Base-by-base conservation (phyloP, 2,797 vertebrate species). In the Scolopax bukidnonensis region DNA sequence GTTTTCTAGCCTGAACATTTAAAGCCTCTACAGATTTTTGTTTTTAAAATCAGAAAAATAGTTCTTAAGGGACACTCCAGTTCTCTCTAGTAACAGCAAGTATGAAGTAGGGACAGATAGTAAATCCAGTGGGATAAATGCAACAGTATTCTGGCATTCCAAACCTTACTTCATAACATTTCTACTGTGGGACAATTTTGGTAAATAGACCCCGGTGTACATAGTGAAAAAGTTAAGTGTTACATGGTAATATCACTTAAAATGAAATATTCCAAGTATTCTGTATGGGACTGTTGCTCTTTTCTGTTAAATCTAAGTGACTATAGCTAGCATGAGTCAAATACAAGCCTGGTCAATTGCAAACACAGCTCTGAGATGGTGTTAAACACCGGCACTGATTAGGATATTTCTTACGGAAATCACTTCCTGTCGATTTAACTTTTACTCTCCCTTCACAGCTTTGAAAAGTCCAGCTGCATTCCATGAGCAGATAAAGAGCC, bases 401-500 rank as follows among this genome's bases (percentile, higher is more conserved):
- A 38, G 54, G 33, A 13, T 82, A 27, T 51, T 90, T 89, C 33
- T 75, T 84, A 67, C 3, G 11, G 56, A 87, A 95, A 80, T 48
- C 36, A 48, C 4, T 96, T 95, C 64, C 81, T 95, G 70, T 85
- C n/a, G 4, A 2, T 83, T 84, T 97, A 97, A 97, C 75, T 43
- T 90, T 97, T 94, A 17, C 69, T 97, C 94, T 95, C 20, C 48
- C 95, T 97, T 94, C 83, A 96, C 98, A 99, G 99, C 99, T 88
- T 98, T 99, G 98, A 99, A 99, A 98, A 99, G 98, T 90, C 99
- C 99, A 84, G 99, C 98, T 90, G 98, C 98, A 96, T 99, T 99
- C 98, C 99, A 99, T 76, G 99, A 99, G 97, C 99, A 99, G 98
- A 99, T 99, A 83, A 98, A 99, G 97, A 99, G 98, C 97, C 98